Evolutionary conservation across 2,888 invertebrate genomes (phyloP).

Genomic region (Ypsolopha scabrella): DNA sequence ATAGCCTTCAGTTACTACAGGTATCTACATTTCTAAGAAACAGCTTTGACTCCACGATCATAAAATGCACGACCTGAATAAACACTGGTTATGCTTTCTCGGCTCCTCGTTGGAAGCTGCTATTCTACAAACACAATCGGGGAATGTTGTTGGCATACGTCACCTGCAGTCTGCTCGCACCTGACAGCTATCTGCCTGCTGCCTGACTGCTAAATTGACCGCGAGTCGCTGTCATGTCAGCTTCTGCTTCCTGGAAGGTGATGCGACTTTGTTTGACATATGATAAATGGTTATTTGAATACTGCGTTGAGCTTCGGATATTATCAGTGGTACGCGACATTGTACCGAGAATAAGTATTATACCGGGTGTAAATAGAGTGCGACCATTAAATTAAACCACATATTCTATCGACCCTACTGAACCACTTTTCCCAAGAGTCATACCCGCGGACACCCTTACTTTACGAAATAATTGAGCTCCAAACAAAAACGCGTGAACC

Average conservation of each 20-base stretch:
- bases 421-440: too few relatives aligned
- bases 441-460: too few relatives aligned
- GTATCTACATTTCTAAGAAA: not conserved
- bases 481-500: too few relatives aligned
- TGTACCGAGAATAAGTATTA: too few relatives aligned
- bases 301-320: not conserved
- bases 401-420: too few relatives aligned
- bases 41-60: too few relatives aligned
- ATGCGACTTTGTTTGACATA: not conserved
- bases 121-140: conserved; percentile 12
- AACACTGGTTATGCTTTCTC: conserved; percentile 2
- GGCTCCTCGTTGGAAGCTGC: not conserved
- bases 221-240: conserved; percentile 4
- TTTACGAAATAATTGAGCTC: too few relatives aligned
- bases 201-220: conserved; percentile 15
- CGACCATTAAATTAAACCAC: too few relatives aligned
- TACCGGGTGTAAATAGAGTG: too few relatives aligned
- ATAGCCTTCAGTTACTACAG: not conserved
- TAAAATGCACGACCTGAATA: not conserved
- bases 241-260: conserved; percentile 9
- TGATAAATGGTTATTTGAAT: not conserved
- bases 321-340: too few relatives aligned
- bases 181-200: not conserved
- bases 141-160: conserved; percentile 11
- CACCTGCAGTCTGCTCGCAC: conserved; percentile 3